Conservation (phyloP, 1,140 invertebrate species). For the Ceratina australensis region DNA sequence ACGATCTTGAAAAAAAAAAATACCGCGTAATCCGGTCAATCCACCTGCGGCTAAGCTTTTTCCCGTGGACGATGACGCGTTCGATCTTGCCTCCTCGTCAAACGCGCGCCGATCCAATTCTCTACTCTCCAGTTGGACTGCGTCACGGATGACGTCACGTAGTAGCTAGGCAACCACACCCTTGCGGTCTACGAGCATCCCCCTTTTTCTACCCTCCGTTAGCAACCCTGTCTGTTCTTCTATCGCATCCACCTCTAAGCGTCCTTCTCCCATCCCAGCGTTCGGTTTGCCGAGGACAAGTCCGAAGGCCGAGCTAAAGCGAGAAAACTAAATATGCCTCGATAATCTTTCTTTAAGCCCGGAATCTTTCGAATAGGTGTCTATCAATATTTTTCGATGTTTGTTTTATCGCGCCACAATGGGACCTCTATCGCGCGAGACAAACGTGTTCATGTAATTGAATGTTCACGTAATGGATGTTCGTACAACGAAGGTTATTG, state of each 20-base stretch:
- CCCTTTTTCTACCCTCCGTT: slow-evolving; percentile 56
- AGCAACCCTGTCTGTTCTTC: neutral
- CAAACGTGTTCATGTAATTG: too few species aligned
- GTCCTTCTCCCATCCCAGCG: slow-evolving; percentile 28
- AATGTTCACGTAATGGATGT: too few species aligned
- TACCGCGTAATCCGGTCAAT: slow-evolving; percentile 37
- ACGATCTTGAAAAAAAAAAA: neutral
- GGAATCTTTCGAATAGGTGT: too few species aligned
- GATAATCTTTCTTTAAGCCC: slow-evolving; percentile 18
- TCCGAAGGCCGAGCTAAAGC: neutral
- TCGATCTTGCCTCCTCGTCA: slow-evolving; percentile 46
- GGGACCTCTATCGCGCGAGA: too few species aligned
- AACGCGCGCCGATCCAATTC: slow-evolving; percentile 13
- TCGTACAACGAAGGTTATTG: too few species aligned
- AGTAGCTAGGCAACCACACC: slow-evolving; percentile 67
- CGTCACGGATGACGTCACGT: slow-evolving; percentile 69
- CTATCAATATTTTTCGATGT: too few species aligned
- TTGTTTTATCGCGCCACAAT: too few species aligned
- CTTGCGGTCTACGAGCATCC: slow-evolving; percentile 54
- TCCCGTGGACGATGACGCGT: slow-evolving; percentile 52
- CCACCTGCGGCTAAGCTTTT: slow-evolving; percentile 21
- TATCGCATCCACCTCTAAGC: slow-evolving; percentile 3
- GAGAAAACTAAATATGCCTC: neutral
- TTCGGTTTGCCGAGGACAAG: slow-evolving; percentile 16
- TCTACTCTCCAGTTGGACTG: slow-evolving; percentile 47